Conservation (phyloP, 2,888 invertebrate species). For the Tiliacea citrago region DNA sequence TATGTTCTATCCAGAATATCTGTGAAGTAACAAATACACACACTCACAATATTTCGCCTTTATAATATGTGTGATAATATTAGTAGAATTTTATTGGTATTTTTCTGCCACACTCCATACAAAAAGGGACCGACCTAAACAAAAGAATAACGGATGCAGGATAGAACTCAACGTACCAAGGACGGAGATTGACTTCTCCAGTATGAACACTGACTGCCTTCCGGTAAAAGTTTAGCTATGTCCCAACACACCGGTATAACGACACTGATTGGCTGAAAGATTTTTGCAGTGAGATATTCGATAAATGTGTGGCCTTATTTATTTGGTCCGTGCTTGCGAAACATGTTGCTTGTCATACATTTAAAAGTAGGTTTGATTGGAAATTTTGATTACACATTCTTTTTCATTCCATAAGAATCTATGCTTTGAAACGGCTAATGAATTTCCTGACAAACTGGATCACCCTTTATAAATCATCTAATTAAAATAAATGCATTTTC, state of each 20-base stretch:
- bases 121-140: not conserved
- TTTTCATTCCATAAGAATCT: not conserved
- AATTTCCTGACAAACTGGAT: not conserved
- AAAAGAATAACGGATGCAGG: not conserved
- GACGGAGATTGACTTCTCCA: conserved; percentile 12
- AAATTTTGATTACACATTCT: not conserved
- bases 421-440: not conserved
- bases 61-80: too few relatives aligned
- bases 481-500: not conserved
- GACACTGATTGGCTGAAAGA: not conserved
- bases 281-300: not conserved
- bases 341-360: not conserved
- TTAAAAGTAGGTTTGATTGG: not conserved
- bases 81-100: not conserved
- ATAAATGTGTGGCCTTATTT: not conserved
- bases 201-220: not conserved
- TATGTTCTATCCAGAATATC: too few relatives aligned
- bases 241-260: not conserved
- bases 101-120: not conserved
- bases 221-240: not conserved
- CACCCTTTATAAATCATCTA: not conserved
- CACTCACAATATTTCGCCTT: not conserved
- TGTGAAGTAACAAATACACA: not conserved
- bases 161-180: not conserved
- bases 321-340: not conserved